These are phyloP conservation scores for Heterodera filipjevi DNA, from an alignment of 2,888 invertebrate species.

Conservation along the genomic window DNA sequence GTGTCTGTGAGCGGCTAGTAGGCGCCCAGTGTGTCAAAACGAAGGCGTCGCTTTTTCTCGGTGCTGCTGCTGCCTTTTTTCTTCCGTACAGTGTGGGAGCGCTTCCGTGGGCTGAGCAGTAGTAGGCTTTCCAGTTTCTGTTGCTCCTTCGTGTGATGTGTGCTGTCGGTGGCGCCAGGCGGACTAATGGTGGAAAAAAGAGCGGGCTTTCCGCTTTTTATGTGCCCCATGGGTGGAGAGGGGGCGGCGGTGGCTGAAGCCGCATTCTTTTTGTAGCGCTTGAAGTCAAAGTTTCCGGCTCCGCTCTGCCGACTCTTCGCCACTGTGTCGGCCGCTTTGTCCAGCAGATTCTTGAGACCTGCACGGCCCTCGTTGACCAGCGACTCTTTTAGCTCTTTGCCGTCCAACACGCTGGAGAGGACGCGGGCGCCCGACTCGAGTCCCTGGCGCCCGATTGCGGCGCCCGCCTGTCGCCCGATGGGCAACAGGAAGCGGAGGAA, in stretches of 20 bases:
- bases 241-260: not conserved
- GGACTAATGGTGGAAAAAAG: not conserved
- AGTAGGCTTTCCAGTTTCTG: not conserved
- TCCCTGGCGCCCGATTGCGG: conserved; percentile 5
- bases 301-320: not conserved
- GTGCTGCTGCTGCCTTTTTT: not conserved
- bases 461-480: not conserved
- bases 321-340: conserved; percentile 13
- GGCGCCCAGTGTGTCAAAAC: not conserved
- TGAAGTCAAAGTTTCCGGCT: conserved; percentile 11
- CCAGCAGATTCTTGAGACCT: conserved; percentile 12
- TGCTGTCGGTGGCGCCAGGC: not conserved
- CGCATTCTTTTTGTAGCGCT: not conserved
- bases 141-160: not conserved
- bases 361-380: conserved; percentile 5
- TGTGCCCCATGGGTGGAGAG: not conserved
- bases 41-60: not conserved
- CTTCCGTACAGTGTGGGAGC: not conserved
- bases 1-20: too few species aligned
- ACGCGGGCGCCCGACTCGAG: conserved; percentile 18
- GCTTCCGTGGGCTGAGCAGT: not conserved
- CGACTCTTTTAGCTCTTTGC: not conserved
- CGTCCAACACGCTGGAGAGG: not conserved
- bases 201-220: not conserved
- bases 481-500: conserved; percentile 13